Percentiles rank a stretch among this genome's conserved stretches.
phyloP scores from a whole-genome alignment of 2,113 vertebrate species.

The Syngnathoides biaculeatus region DNA sequence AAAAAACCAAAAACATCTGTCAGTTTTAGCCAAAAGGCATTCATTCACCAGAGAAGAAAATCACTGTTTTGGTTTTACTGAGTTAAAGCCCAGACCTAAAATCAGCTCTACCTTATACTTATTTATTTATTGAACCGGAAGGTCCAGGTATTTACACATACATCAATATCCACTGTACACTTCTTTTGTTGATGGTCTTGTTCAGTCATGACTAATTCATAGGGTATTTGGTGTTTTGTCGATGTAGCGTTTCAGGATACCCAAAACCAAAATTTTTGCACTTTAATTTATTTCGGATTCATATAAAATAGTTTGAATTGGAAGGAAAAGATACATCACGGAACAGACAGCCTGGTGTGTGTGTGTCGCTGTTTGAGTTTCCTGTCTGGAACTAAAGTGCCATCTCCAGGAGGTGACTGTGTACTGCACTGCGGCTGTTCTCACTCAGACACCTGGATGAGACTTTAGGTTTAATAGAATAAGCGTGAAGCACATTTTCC shows the following conservation, averaged over 20 bases:
- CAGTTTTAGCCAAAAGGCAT: background rate
- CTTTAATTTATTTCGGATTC: background rate
- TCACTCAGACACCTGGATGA: conserved; percentile 33
- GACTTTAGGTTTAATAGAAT: conserved; percentile 39
- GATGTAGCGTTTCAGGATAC: background rate
- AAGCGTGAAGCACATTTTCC: conserved; percentile 51
- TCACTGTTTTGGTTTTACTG: background rate
- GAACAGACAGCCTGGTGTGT: background rate
- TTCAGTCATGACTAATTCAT: background rate
- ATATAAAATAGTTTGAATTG: background rate
- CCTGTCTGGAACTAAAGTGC: conserved; percentile 74
- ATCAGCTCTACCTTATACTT: background rate
- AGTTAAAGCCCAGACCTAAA: background rate
- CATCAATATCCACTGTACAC: background rate
- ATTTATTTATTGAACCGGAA: no score
- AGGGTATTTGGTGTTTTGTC: background rate
- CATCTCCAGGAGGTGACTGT: conserved; percentile 64
- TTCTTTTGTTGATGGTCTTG: background rate
- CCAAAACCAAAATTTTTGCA: background rate
- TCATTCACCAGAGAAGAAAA: background rate
- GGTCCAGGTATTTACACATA: no score
- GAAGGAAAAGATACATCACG: background rate
- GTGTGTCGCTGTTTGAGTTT: conserved; percentile 1
- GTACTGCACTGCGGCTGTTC: conserved; percentile 45
- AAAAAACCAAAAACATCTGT: background rate